Evolutionary conservation across 2,888 invertebrate species (phyloP).

Genomic region (Dugesia japonica): DNA sequence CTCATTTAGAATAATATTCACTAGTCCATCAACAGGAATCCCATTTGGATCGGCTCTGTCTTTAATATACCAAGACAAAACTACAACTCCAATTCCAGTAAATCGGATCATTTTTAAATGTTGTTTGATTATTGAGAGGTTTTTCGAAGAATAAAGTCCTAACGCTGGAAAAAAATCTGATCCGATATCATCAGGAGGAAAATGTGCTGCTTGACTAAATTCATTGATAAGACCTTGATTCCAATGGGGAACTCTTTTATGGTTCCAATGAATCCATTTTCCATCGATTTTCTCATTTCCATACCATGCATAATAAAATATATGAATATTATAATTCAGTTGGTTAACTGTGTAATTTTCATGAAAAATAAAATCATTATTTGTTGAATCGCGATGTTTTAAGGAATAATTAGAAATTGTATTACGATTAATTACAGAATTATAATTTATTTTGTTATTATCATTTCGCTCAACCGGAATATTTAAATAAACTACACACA

Average conservation of each 20-base stretch:
- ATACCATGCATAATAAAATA: constrained; percentile 50
- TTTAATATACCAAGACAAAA: neutral
- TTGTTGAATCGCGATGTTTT: too few species aligned
- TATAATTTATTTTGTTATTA: too few species aligned
- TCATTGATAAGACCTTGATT: constrained; percentile 43
- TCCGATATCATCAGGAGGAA: constrained; percentile 52
- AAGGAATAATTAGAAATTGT: too few species aligned
- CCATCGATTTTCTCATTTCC: constrained; percentile 42
- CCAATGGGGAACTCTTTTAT: constrained; percentile 45
- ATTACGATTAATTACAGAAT: too few species aligned
- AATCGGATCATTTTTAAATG: constrained; percentile 55
- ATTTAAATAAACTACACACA: too few species aligned
- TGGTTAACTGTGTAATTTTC: too few species aligned
- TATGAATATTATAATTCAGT: constrained; percentile 45
- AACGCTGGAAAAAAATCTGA: constrained; percentile 52
- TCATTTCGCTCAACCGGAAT: too few species aligned
- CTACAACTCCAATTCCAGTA: constrained; percentile 51
- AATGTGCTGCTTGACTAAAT: constrained; percentile 50
- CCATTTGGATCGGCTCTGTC: neutral
- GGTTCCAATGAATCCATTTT: constrained; percentile 48
- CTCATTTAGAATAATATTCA: neutral
- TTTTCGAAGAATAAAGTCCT: constrained; percentile 52
- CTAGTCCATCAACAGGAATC: neutral
- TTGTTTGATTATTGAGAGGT: constrained; percentile 50
- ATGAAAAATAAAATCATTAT: too few species aligned